phyloP scores from a whole-genome alignment of 2,113 vertebrate species.

The Pristiophorus japonicus region DNA sequence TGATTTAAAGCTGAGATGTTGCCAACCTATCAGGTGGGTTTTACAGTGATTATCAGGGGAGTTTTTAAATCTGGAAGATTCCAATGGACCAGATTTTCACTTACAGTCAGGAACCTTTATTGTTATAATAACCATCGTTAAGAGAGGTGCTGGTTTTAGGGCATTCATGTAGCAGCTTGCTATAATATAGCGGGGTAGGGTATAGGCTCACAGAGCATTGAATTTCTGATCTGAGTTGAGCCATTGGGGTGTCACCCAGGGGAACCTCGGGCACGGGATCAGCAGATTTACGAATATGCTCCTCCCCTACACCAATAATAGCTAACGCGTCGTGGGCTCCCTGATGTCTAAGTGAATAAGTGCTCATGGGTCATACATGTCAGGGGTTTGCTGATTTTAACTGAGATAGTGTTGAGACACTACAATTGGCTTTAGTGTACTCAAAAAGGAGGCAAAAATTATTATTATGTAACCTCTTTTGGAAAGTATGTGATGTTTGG shows the following conservation, averaged over 20 bases:
- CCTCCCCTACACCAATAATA: not conserved
- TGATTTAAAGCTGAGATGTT: not conserved
- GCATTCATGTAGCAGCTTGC: not conserved
- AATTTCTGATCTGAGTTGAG: not conserved
- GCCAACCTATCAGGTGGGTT: not conserved
- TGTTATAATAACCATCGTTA: not conserved
- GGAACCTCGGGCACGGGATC: not conserved
- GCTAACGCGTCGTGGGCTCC: not conserved
- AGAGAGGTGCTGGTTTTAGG: not conserved
- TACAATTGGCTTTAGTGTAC: not conserved
- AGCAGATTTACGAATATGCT: not conserved
- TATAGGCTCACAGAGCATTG: not conserved
- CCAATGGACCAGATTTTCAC: not conserved
- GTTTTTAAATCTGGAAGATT: not conserved
- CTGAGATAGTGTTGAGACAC: not conserved
- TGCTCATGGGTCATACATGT: constrained; percentile 18
- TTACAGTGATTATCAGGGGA: not conserved
- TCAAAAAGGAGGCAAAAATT: not conserved
- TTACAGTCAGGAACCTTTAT: not conserved
- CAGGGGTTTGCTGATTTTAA: constrained; percentile 8
- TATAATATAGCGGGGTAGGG: not conserved
- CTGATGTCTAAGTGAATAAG: not conserved
- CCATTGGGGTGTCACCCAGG: not conserved
- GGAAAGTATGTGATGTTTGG: not conserved
- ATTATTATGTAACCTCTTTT: not conserved